Percentiles rank a stretch among this genome's conserved stretches.
Evolutionary conservation across 1,140 invertebrate genomes (phyloP).

Genomic region (Charaxes varanes): DNA sequence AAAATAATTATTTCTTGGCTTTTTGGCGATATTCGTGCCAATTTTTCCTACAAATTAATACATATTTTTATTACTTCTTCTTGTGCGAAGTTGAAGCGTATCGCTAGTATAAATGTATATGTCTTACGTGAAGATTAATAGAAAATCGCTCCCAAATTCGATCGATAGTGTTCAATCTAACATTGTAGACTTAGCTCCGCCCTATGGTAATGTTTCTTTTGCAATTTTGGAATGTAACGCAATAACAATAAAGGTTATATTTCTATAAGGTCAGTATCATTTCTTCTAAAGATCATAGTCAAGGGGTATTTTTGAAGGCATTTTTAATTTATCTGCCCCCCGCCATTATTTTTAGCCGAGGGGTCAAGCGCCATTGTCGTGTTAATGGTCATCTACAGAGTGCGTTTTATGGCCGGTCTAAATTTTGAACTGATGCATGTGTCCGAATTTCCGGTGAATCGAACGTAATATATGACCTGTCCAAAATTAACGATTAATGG

Average conservation of each 20-base stretch:
- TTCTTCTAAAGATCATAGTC: slow-evolving; percentile 26
- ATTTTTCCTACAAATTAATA: too few relatives aligned
- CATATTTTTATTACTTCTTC: too few relatives aligned
- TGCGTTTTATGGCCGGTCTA: slow-evolving; percentile 55
- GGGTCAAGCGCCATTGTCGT: slow-evolving; percentile 55
- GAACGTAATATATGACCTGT: slow-evolving; percentile 7
- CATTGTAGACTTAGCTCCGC: slow-evolving; percentile 10
- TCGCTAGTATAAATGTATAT: too few relatives aligned
- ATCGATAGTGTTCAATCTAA: slow-evolving; percentile 16
- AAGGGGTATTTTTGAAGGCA: slow-evolving; percentile 66
- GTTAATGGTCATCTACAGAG: slow-evolving; percentile 35
- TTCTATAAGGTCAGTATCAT: background rate
- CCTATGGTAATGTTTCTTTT: background rate
- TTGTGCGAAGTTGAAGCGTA: too few relatives aligned
- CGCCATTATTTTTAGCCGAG: slow-evolving; percentile 59
- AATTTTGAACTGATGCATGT: slow-evolving; percentile 29
- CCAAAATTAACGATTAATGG: background rate
- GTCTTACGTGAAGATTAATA: too few relatives aligned
- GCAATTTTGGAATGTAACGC: background rate
- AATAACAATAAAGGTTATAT: background rate
- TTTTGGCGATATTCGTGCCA: too few relatives aligned
- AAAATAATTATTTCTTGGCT: too few relatives aligned
- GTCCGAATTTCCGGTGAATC: slow-evolving; percentile 13
- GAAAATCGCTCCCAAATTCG: too few relatives aligned
- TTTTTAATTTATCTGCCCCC: slow-evolving; percentile 70